phyloP scores from a whole-genome alignment of 1,140 invertebrate genomes.

The Halictus rubicundus region DNA sequence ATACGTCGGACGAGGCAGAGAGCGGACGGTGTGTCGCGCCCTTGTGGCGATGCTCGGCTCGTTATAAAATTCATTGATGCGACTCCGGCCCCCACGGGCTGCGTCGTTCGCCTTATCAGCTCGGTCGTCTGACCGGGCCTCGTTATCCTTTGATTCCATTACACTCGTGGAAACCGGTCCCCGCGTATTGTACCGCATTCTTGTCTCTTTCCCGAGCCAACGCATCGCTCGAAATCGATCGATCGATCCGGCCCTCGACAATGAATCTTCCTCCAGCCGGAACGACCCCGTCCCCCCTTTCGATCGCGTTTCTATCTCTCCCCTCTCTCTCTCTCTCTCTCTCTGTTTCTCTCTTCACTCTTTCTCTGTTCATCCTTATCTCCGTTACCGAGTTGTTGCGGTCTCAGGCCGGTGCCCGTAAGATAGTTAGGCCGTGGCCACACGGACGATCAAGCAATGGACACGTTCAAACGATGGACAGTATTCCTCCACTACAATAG shows the following conservation, averaged over 20 bases:
- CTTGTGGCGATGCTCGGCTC: neutral
- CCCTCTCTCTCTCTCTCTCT: too few relatives aligned
- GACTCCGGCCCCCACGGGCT: too few relatives aligned
- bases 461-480: neutral
- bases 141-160: constrained; percentile 73
- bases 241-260: constrained; percentile 7
- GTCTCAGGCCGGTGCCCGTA: neutral
- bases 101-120: constrained; percentile 59
- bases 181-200: constrained; percentile 29
- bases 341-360: too few relatives aligned
- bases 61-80: constrained; percentile 54
- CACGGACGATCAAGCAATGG: neutral
- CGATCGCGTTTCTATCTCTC: neutral
- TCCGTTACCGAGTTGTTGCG: neutral
- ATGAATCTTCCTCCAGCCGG: constrained; percentile 31
- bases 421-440: neutral
- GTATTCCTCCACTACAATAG: neutral
- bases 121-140: constrained; percentile 62
- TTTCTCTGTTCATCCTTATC: neutral
- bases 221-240: constrained; percentile 31
- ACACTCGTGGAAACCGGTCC: constrained; percentile 60
- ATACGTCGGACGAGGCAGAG: neutral
- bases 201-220: constrained; percentile 32
- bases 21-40: neutral
- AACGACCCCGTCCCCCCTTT: constrained; percentile 26